These are phyloP conservation scores for Euglossa dilemma DNA, from an alignment of 1,140 invertebrate species.

Conservation along the genomic window DNA sequence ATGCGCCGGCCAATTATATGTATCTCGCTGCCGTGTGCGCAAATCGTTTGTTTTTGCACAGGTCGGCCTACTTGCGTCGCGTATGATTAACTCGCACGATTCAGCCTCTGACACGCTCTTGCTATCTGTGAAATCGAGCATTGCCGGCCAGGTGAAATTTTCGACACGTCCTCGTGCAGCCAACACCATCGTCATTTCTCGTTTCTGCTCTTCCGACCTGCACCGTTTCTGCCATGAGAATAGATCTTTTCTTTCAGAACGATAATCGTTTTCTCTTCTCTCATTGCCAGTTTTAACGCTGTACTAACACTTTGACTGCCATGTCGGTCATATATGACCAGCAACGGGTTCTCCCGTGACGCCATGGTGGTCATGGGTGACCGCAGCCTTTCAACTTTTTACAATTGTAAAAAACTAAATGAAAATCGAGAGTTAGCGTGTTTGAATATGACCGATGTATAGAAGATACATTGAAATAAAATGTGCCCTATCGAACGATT, in stretches of 20 bases:
- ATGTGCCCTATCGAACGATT: too few relatives aligned
- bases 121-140: constrained; percentile 17
- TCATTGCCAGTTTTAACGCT: background rate
- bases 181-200: background rate
- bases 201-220: background rate
- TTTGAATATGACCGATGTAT: too few relatives aligned
- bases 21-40: background rate
- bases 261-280: background rate
- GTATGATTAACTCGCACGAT: constrained; percentile 38
- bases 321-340: too few relatives aligned
- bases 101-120: constrained; percentile 4
- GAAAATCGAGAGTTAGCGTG: too few relatives aligned
- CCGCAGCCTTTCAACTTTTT: too few relatives aligned
- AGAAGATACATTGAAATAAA: too few relatives aligned
- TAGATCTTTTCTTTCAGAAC: background rate
- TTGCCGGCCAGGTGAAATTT: constrained; percentile 24
- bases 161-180: background rate
- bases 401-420: too few relatives aligned
- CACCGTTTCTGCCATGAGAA: background rate
- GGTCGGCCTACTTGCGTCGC: constrained; percentile 40
- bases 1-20: constrained; percentile 29
- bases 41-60: constrained; percentile 40
- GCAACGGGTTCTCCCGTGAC: too few relatives aligned
- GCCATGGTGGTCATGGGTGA: too few relatives aligned
- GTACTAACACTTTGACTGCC: too few relatives aligned